Evolutionary conservation across 2,888 invertebrate species (phyloP), one percentile per base, ranked within the genome.

Genomic region (Resseliella maxima): DNA sequence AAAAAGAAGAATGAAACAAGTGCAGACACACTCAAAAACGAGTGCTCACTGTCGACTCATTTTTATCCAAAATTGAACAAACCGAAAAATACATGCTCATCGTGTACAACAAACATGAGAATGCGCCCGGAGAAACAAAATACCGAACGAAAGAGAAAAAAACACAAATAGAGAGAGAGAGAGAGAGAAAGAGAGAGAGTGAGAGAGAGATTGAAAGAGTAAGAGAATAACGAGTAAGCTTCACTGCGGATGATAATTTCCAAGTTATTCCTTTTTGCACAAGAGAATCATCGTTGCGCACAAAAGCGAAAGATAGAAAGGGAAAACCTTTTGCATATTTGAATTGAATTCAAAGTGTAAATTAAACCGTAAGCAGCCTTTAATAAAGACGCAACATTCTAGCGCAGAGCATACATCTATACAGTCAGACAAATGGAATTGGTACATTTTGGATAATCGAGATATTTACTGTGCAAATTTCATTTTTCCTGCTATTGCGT

Each of bases 221-320:
- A n/a, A n/a, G n/a, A n/a, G n/a, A n/a, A n/a, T n/a, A n/a, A n/a
- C n/a, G n/a, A n/a, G n/a, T 72, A 27, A 72, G 72, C 72, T 72
- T 31, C 31, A 72, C 72, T 72, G 72, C 72, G 31, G 72, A 72
- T 72, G 72, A 72, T 72, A 72, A 72, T 72, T 72, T 72, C 15
- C 35, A 72, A 31, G 72, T 31, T 72, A 72, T 72, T 35, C 72
- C 35, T 72, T 72, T 72, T 72, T 24, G 15, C 59, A 5, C 41
- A 18, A 50, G 46, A 72, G 15, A 72, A 72, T 72, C 31, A 72
- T 72, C 18, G 59, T 24, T 27, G 59, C 59, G 15, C 24, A n/a
- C 0, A 35, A 72, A 31, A 31, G n/a, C n/a, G n/a, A n/a, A n/a
- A n/a, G n/a, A n/a, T n/a, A 31, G 31, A 31, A n/a, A 72, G 31